A percentile compares a stretch with the other conserved stretches of the same genome.
Evolutionary conservation across 2,113 vertebrate genomes (phyloP).

Genomic region (Mus pahari): DNA sequence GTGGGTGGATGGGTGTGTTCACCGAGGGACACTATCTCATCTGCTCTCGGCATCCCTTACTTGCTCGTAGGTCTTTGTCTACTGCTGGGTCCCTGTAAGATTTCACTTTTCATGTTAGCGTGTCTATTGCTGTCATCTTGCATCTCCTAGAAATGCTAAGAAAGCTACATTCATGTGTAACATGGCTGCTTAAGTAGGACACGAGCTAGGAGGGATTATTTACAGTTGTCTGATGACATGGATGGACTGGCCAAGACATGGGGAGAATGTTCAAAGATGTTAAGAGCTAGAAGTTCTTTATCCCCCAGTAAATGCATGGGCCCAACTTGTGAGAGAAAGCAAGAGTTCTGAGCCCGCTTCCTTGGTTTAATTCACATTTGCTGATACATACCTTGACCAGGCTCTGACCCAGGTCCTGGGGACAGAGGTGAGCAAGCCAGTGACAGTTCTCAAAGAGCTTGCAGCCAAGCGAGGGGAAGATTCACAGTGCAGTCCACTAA

Average conservation of each 20-base stretch:
- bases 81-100: background rate
- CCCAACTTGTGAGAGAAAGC: background rate
- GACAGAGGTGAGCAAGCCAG: background rate
- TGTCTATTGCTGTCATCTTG: background rate
- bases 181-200: background rate
- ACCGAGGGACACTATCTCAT: too few relatives aligned
- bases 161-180: background rate
- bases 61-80: background rate
- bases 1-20: background rate
- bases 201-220: constrained; percentile 19
- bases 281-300: background rate
- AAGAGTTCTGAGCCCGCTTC: background rate
- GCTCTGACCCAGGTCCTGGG: background rate
- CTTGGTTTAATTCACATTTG: background rate
- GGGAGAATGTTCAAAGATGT: background rate
- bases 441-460: background rate
- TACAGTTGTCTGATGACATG: background rate
- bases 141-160: background rate
- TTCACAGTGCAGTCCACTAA: accelerated
- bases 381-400: background rate
- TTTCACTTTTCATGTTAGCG: background rate
- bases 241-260: background rate
- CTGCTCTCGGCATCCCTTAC: background rate
- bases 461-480: background rate
- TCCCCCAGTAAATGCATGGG: background rate